phyloP scores from a whole-genome alignment of 2,797 vertebrate species.

The Sylvilagus floridanus region DNA sequence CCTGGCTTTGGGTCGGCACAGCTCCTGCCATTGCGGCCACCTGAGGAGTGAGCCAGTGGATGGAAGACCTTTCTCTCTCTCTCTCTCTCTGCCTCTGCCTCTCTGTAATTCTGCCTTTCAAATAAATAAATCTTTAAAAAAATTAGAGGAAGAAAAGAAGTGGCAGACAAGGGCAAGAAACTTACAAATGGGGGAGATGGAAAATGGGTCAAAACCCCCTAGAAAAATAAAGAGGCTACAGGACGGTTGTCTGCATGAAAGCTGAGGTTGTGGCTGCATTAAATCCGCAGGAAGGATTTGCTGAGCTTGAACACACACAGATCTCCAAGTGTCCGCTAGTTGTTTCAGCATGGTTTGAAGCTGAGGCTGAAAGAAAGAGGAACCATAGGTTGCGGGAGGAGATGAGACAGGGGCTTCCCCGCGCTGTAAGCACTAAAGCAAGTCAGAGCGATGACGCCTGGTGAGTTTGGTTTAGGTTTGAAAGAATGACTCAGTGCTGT shows the following conservation, averaged over 20 bases:
- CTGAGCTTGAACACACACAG: neutral
- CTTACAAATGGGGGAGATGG: neutral
- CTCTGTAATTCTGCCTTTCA: too few relatives aligned
- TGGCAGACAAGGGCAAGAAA: neutral
- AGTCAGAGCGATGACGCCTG: neutral
- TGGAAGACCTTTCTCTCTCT: too few relatives aligned
- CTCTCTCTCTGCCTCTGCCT: too few relatives aligned
- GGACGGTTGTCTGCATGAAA: neutral
- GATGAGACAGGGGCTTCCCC: neutral
- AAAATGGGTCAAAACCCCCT: neutral
- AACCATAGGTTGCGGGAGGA: fast-evolving
- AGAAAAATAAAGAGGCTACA: neutral
- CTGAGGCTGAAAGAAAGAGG: neutral
- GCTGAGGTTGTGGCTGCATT: neutral
- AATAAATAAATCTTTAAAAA: neutral
- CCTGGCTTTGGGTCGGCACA: too few relatives aligned
- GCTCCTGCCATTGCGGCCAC: too few relatives aligned
- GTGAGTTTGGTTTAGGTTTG: neutral
- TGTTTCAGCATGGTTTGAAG: neutral
- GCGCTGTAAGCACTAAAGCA: neutral
- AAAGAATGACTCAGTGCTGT: neutral
- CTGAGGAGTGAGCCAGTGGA: too few relatives aligned
- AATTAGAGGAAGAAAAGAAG: neutral
- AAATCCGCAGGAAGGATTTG: neutral
- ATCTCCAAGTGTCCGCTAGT: neutral